A percentile compares a stretch with the other conserved stretches of the same genome.
Evolutionary conservation across 2,797 vertebrate genomes (phyloP).

Genomic region (Tenualosa ilisha): DNA sequence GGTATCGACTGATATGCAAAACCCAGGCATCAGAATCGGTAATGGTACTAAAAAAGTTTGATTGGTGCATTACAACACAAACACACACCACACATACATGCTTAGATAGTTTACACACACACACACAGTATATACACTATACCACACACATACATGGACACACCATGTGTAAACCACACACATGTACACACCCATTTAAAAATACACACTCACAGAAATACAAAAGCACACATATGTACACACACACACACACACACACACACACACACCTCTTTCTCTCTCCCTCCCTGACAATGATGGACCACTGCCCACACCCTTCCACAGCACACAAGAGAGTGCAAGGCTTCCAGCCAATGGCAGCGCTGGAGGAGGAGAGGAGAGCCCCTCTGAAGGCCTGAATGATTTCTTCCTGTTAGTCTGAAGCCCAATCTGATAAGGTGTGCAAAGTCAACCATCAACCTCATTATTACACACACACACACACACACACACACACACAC

Average conservation of each 20-base stretch:
- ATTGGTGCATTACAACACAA: not conserved
- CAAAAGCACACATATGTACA: not conserved
- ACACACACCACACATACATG: not conserved
- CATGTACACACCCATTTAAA: not conserved
- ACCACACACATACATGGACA: not conserved
- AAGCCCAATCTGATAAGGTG: not conserved
- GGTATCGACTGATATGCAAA: no score
- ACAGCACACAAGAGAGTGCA: not conserved
- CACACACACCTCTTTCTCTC: not conserved
- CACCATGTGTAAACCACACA: no score
- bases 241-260: not conserved
- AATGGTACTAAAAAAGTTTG: no score
- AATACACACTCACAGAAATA: not conserved
- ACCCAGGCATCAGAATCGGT: no score
- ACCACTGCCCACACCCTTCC: conserved; percentile 5
- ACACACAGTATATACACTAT: not conserved
- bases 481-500: conserved; percentile 28
- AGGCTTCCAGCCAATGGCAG: not conserved
- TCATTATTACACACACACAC: not conserved
- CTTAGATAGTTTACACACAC: no score
- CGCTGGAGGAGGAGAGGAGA: not conserved
- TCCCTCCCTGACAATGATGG: not conserved
- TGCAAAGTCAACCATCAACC: not conserved
- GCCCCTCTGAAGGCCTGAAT: not conserved
- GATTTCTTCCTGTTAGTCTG: conserved; percentile 18